phyloP scores from a whole-genome alignment of 2,113 vertebrate genomes.

The Serinus canaria region DNA sequence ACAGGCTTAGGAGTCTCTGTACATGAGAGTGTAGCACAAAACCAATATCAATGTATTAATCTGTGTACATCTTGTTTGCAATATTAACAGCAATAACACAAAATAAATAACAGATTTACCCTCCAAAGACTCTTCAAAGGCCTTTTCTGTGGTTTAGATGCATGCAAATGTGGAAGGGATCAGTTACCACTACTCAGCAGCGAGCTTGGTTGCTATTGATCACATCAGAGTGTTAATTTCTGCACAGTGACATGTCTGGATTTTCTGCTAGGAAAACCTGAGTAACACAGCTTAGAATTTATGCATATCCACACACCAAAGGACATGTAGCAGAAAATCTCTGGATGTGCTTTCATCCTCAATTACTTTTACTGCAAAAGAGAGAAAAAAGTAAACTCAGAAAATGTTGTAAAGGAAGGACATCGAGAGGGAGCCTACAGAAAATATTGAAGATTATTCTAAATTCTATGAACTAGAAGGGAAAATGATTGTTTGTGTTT shows the following conservation, averaged over 20 bases:
- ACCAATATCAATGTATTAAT: neutral
- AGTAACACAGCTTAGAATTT: neutral
- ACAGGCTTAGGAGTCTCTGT: neutral
- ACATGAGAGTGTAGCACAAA: neutral
- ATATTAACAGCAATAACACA: neutral
- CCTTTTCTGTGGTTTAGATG: neutral
- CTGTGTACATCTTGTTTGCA: neutral
- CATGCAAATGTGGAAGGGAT: accelerated
- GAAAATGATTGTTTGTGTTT: neutral
- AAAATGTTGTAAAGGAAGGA: neutral
- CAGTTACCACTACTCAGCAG: neutral
- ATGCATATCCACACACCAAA: neutral
- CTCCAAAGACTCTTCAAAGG: neutral
- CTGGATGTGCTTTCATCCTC: neutral
- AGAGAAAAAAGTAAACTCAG: neutral
- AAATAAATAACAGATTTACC: neutral
- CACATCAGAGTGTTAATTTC: neutral
- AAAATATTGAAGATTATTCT: neutral
- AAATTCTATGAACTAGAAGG: neutral
- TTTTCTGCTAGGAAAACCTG: neutral
- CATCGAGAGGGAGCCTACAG: neutral
- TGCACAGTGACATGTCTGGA: neutral
- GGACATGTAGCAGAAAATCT: neutral
- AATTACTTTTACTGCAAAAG: neutral
- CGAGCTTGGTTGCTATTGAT: neutral